Evolutionary conservation across 2,797 vertebrate species (phyloP).

Genomic region (Lepilemur ruficaudatus): DNA sequence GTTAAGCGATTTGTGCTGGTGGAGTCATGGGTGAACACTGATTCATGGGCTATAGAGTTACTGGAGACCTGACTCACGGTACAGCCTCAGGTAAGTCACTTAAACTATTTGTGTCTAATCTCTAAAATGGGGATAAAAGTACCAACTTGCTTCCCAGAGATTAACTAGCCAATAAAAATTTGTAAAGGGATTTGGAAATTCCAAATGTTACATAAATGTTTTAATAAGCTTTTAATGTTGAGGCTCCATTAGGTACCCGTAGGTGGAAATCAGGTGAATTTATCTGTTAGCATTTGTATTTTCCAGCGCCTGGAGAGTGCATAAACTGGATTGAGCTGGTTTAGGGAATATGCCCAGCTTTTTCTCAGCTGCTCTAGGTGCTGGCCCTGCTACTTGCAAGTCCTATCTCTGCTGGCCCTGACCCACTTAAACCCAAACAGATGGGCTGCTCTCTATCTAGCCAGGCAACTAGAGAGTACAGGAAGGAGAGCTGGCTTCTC

Average conservation of each 20-base stretch:
- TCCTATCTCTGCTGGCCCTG: neutral
- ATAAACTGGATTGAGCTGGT: neutral
- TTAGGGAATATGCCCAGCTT: neutral
- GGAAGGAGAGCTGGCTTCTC: neutral
- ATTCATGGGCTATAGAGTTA: neutral
- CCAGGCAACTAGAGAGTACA: neutral
- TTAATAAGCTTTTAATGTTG: constrained; percentile 64
- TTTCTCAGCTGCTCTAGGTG: neutral
- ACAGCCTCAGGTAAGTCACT: constrained; percentile 40
- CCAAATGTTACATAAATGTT: constrained; percentile 63
- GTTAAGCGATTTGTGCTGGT: neutral
- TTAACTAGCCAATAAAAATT: constrained; percentile 62
- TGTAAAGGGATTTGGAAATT: constrained; percentile 64
- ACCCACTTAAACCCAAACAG: neutral
- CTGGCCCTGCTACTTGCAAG: neutral
- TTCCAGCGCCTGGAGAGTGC: neutral
- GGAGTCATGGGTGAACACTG: neutral
- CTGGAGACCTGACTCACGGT: constrained; percentile 12
- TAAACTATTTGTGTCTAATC: constrained; percentile 58
- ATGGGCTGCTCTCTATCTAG: neutral
- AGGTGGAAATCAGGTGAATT: constrained; percentile 20
- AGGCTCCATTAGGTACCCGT: constrained; percentile 15
- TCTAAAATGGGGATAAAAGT: constrained; percentile 50
- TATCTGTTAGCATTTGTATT: neutral
- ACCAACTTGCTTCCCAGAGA: constrained; percentile 59